Conservation (phyloP, 2,797 vertebrate genomes). For the Phoeniculus purpureus region DNA sequence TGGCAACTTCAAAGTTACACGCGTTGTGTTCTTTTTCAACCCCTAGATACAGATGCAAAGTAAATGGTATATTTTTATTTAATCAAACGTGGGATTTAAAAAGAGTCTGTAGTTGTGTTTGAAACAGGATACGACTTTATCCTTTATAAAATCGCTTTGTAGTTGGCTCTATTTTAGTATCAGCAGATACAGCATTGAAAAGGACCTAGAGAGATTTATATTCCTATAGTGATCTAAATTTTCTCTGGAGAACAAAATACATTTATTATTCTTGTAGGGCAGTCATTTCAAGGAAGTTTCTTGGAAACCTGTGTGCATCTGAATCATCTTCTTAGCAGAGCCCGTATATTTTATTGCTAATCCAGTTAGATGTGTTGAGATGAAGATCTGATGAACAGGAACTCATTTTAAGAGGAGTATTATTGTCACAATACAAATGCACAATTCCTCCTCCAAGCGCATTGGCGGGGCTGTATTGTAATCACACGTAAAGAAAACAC, state of each 20-base stretch:
- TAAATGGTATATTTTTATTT: not conserved
- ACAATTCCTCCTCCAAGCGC: slow-evolving; percentile 67
- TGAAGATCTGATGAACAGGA: slow-evolving; percentile 75
- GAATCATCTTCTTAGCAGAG: slow-evolving; percentile 39
- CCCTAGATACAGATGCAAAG: slow-evolving; percentile 12
- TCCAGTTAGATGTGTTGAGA: slow-evolving; percentile 65
- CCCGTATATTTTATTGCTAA: slow-evolving; percentile 39
- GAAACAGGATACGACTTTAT: slow-evolving; percentile 41
- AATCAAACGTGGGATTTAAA: slow-evolving; percentile 31
- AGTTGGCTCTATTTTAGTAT: slow-evolving; percentile 29
- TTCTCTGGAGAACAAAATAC: slow-evolving; percentile 42
- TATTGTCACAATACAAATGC: slow-evolving; percentile 63
- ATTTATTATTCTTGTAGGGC: slow-evolving; percentile 16
- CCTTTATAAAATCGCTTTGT: slow-evolving; percentile 34
- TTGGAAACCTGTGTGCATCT: slow-evolving; percentile 42
- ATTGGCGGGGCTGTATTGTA: slow-evolving; percentile 62
- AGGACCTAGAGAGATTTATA: slow-evolving; percentile 19
- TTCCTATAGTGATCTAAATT: slow-evolving; percentile 23
- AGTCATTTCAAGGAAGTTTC: slow-evolving; percentile 48
- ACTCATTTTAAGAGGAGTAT: slow-evolving; percentile 66
- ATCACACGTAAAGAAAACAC: slow-evolving; percentile 75
- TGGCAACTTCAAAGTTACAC: slow-evolving; percentile 59
- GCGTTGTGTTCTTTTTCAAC: slow-evolving; percentile 33
- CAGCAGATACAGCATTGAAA: slow-evolving; percentile 21
- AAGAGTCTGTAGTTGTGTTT: not conserved